Evolutionary conservation across 2,113 vertebrate species (phyloP).

Genomic region (Azemiops feae): DNA sequence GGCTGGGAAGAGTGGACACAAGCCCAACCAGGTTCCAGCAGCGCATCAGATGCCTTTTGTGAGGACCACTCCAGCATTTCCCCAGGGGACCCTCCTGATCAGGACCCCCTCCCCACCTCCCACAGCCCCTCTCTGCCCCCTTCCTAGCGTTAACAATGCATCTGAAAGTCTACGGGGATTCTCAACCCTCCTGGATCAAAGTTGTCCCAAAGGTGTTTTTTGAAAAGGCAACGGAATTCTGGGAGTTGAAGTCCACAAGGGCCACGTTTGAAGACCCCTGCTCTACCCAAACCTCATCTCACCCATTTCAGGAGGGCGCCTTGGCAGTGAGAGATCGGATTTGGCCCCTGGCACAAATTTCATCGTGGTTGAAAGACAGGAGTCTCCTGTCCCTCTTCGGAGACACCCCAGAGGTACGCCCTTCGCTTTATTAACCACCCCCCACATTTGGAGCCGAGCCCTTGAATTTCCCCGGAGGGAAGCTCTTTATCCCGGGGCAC

Average conservation of each 20-base stretch:
- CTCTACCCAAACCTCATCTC: neutral
- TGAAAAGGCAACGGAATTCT: no score
- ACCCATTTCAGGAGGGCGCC: neutral
- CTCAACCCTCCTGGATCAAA: no score
- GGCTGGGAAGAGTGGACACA: neutral
- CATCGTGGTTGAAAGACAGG: neutral
- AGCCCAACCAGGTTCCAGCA: neutral
- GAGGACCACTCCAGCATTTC: no score
- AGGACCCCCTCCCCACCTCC: no score
- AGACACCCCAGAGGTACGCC: neutral
- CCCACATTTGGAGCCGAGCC: neutral
- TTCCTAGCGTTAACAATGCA: neutral
- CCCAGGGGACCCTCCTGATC: neutral
- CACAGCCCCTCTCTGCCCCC: neutral
- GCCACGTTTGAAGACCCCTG: no score
- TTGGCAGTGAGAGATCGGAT: neutral
- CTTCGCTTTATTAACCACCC: no score
- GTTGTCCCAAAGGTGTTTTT: no score
- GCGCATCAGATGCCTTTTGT: no score
- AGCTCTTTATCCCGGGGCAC: accelerated
- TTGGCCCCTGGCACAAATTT: neutral
- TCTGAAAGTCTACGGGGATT: no score
- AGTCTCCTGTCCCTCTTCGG: neutral
- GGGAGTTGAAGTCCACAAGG: no score
- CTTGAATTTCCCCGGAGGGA: neutral